Base-by-base conservation (phyloP, 2,888 invertebrate species). In the Zeuzera pyrina region DNA sequence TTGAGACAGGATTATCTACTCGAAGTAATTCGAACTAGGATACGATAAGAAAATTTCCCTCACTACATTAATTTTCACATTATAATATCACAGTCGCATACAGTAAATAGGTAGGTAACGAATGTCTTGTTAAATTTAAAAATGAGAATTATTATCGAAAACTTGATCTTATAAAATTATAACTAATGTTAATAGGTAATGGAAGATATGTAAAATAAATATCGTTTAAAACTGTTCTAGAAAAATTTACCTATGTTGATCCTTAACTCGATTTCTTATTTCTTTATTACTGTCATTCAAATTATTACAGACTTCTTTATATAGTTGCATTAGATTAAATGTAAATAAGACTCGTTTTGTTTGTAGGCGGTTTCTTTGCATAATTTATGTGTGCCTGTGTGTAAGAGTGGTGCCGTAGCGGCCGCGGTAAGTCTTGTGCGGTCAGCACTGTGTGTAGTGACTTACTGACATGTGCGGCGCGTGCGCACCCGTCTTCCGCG, bases 181-280 rank as follows among this genome's bases (percentile, higher is more conserved):
- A 79, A 76, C 71, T 77, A 77, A 79, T 76, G 78, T 81, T 83
- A 77, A 78, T 74, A 79, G 71, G 57, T 77, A 73, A 69, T 72
- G 63, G 71, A 78, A 70, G 55, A 76, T 71, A 65, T 78, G 71
- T 79, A 78, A 72, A 68, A 64, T 69, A 65, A 62, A 58, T 73
- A 77, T 74, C 60, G 72, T 77, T 79, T 71, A 54, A 68, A 66
- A 73, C 63, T 76, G 74, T 83, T 81, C 81, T 83, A 83, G 83
- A 83, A 73, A 81, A 83, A 81, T 83, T 76, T 83, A 83, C 83
- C 79, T 83, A 67, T 65, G 83, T 83, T 83, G 61, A 73, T 69
- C 57, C 63, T n/a, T 69, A 64, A 63, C 65, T 72, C 62, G 50
- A 63, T 78, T 79, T 65, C 76, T 79, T 65, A 49, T 74, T 78